A percentile compares a stretch with the other conserved stretches of the same genome.
These are phyloP conservation scores for Neoarius graeffei DNA, from an alignment of 2,113 vertebrate species.

Conservation along the genomic window DNA sequence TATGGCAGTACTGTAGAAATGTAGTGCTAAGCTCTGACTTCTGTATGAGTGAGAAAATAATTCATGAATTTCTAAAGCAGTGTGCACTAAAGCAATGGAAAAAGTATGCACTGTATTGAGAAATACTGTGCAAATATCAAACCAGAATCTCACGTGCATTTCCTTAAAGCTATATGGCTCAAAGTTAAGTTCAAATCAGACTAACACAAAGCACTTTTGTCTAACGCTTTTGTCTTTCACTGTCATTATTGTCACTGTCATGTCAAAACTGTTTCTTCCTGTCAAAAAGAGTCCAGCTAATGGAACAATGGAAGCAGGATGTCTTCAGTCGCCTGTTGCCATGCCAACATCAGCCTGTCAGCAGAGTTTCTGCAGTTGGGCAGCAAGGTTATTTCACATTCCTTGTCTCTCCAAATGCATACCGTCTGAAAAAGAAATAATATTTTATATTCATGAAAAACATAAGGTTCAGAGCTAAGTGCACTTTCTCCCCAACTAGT, in stretches of 20 bases:
- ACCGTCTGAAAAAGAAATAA: background rate
- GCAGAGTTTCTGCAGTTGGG: constrained; percentile 30
- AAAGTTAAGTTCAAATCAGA: constrained; percentile 12
- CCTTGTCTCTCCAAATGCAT: background rate
- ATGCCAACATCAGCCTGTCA: constrained; percentile 50
- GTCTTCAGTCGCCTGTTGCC: constrained; percentile 46
- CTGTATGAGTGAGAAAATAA: background rate
- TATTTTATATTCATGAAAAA: constrained; percentile 14
- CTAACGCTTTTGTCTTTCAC: constrained; percentile 19
- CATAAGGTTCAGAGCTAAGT: background rate
- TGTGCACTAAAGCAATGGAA: background rate
- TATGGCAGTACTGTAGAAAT: background rate
- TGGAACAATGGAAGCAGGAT: constrained; percentile 46
- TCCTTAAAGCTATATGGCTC: background rate
- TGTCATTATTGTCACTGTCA: constrained; percentile 43
- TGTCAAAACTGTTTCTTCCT: constrained; percentile 27
- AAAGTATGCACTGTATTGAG: background rate
- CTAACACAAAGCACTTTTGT: constrained; percentile 28
- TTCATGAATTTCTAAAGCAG: background rate
- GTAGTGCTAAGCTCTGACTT: background rate
- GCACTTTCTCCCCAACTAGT: background rate
- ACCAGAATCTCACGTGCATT: background rate
- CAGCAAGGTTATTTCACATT: constrained; percentile 37
- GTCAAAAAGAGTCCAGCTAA: constrained; percentile 33
- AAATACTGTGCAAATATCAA: background rate